Evolutionary conservation across 2,113 vertebrate genomes (phyloP).

Genomic region (Girardinichthys multiradiatus): DNA sequence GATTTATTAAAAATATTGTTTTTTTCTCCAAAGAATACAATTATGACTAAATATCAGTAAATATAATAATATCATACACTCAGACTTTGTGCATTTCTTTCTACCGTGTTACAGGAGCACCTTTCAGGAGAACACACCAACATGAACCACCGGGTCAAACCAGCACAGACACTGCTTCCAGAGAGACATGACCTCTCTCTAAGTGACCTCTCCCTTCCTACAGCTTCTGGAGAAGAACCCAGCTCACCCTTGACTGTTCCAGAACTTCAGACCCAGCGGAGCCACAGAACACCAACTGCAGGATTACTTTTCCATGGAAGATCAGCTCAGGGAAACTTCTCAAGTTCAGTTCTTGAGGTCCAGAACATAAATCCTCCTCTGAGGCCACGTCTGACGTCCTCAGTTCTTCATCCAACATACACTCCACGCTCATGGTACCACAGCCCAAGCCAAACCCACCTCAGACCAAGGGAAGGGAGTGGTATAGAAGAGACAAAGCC

Average conservation of each 20-base stretch:
- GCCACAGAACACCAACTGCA: background rate
- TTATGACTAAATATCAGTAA: too few species aligned
- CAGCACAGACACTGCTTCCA: slow-evolving; percentile 11
- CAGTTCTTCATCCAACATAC: slow-evolving; percentile 52
- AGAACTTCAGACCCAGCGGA: slow-evolving; percentile 40
- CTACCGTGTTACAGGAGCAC: slow-evolving; percentile 39
- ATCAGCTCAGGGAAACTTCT: slow-evolving; percentile 48
- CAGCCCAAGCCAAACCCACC: slow-evolving; percentile 18
- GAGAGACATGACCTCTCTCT: slow-evolving; percentile 20
- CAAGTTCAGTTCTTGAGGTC: slow-evolving; percentile 47
- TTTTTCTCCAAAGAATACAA: too few species aligned
- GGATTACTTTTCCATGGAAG: slow-evolving; percentile 3
- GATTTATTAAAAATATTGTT: too few species aligned
- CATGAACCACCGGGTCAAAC: slow-evolving; percentile 10
- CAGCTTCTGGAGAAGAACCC: slow-evolving; percentile 34
- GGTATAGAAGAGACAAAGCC: background rate
- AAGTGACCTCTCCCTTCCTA: slow-evolving; percentile 21
- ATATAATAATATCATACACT: too few species aligned
- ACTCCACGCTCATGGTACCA: slow-evolving; percentile 23
- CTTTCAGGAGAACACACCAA: background rate
- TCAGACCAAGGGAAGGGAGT: background rate
- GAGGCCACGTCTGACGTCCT: slow-evolving; percentile 63
- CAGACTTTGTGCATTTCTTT: background rate
- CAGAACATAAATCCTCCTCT: slow-evolving; percentile 52
- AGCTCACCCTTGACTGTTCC: slow-evolving; percentile 29